These are phyloP conservation scores for Craseonycteris thonglongyai DNA, from an alignment of 2,113 vertebrate genomes.

Conservation along the genomic window DNA sequence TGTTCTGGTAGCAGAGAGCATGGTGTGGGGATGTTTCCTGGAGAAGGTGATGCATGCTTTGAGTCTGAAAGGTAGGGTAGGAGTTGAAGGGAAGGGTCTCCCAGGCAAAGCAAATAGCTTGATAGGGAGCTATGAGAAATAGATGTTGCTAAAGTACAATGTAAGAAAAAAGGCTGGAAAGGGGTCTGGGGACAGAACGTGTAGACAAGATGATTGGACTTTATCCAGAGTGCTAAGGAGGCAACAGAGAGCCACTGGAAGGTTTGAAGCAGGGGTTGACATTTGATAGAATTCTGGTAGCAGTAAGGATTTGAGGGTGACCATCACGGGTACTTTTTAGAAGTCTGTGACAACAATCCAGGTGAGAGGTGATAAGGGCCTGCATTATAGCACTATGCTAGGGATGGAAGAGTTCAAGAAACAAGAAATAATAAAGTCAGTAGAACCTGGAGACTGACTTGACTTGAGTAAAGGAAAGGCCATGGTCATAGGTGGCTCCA, in stretches of 20 bases:
- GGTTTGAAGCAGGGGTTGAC: neutral
- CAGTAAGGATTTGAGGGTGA: neutral
- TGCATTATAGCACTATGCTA: neutral
- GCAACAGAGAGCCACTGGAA: neutral
- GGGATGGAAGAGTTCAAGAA: neutral
- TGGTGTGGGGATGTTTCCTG: neutral
- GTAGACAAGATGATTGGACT: neutral
- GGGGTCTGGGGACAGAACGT: neutral
- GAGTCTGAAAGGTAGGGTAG: neutral
- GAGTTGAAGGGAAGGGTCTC: neutral
- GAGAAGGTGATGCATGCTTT: neutral
- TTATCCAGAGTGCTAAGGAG: neutral
- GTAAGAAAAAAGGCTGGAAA: neutral
- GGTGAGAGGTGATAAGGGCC: neutral
- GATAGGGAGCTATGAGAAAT: neutral
- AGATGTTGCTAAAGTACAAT: neutral
- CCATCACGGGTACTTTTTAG: neutral
- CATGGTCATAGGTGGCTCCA: neutral
- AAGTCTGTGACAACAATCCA: neutral
- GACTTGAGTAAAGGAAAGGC: neutral
- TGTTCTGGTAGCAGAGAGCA: neutral
- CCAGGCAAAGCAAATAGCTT: neutral
- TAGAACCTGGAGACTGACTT: neutral
- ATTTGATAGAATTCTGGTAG: neutral
- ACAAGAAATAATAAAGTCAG: neutral